Base-by-base conservation (phyloP, 1,140 invertebrate species). In the Uloborus diversus region DNA sequence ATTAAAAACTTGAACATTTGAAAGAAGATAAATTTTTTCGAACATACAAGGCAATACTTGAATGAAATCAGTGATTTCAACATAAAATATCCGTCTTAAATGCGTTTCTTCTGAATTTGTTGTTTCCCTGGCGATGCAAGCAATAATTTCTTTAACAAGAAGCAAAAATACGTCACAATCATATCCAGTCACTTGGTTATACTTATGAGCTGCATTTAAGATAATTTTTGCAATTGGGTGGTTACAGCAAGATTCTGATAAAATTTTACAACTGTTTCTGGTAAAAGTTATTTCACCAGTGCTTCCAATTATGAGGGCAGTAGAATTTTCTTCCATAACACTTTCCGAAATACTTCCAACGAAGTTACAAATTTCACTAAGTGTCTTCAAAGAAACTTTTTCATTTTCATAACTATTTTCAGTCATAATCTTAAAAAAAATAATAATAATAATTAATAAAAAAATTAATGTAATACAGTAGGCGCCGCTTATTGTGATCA, bases 171-270 rank as follows among this genome's bases (percentile, higher is more conserved):
- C 25, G 14, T 71, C 37, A 14, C 51, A 37, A 17, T 42, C 69
- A 28, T 59, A 28, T 3, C 69, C 69, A 17, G 69, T 71, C 4
- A 17, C 9, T 5, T 20, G 5, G 4, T 14, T 35, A 5, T 57
- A 28, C 4, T 27, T 4, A 13, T 28, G 20, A 25, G 23, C 11
- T 3, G 51, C 32, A 17, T 59, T 33, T 4, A 37, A 1, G 33
- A 71, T 59, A 2, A 71, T 25, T 37, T 71, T 71, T 14, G 27
- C n/a, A 7, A 71, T 4, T 0, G 69, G 69, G 27, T 71, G 69
- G 17, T 35, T 5, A 14, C 11, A 20, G 11, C 59, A 27, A 14
- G 20, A 13, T 9, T 33, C 32, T 1, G 32, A 25, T 20, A 71
- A 35, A 17, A 59, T 25, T n/a, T 25, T 56, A 2, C 33, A 35